These are phyloP conservation scores for Benthosema pterotum DNA, from an alignment of 2,797 vertebrate species.

Conservation along the genomic window DNA sequence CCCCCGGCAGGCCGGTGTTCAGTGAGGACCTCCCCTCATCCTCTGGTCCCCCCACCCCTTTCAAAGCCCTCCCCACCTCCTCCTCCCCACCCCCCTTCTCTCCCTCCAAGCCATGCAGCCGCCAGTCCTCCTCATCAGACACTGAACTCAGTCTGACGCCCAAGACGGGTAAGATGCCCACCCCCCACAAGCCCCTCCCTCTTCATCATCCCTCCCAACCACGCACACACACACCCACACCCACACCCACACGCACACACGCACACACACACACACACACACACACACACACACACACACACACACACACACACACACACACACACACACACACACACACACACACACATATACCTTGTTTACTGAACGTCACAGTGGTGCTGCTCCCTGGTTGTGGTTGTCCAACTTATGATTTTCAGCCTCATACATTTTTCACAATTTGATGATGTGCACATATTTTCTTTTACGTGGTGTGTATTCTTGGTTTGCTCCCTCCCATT, in stretches of 20 bases:
- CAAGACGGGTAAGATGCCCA: constrained; percentile 89
- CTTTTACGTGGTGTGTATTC: constrained; percentile 64
- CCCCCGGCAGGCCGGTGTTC: constrained; percentile 99
- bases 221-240: no score
- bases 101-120: constrained; percentile 93
- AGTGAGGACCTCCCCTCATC: constrained; percentile 96
- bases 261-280: no score
- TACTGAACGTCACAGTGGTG: constrained; percentile 51
- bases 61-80: constrained; percentile 98
- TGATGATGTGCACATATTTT: constrained; percentile 31
- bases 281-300: no score
- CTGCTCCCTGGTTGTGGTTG: constrained; percentile 56
- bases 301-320: no score
- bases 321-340: no score
- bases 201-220: background rate
- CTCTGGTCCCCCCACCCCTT: constrained; percentile 99
- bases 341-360: no score
- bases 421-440: constrained; percentile 20
- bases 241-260: no score
- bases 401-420: constrained; percentile 2
- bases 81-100: constrained; percentile 90
- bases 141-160: constrained; percentile 96
- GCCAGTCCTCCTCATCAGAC: constrained; percentile 93
- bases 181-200: background rate
- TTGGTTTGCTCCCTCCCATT: constrained; percentile 21